Evolutionary conservation across 35 echinoderm and acorn worm species (phyloP).

Genomic region (Antedon bifida): DNA sequence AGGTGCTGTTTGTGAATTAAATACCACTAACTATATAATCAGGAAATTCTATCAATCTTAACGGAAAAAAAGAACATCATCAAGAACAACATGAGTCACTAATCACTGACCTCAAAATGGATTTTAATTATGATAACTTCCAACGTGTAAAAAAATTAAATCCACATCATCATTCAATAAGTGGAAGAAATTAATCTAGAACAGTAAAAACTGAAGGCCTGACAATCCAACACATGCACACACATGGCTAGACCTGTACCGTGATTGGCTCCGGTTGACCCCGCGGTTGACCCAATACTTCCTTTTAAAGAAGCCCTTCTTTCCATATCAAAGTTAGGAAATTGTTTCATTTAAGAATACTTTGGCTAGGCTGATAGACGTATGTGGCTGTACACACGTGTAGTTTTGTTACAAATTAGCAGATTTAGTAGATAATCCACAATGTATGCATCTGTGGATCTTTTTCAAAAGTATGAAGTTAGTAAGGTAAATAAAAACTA

Average conservation of each 20-base stretch:
- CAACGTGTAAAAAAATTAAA: not conserved
- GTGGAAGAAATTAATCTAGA: not conserved
- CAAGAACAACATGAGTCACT: too few species aligned
- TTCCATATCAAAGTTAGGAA: not conserved
- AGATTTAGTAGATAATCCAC: not conserved
- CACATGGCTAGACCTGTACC: not conserved
- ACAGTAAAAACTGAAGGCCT: not conserved
- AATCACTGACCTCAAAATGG: too few species aligned
- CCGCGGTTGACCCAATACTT: not conserved
- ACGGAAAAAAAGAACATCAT: too few species aligned
- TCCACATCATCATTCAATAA: not conserved
- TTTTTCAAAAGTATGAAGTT: not conserved
- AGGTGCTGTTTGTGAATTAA: too few species aligned
- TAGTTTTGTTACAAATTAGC: not conserved
- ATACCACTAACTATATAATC: too few species aligned
- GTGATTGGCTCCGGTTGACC: not conserved
- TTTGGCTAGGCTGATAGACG: not conserved
- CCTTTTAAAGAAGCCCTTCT: not conserved
- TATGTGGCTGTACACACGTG: not conserved
- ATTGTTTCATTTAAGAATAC: not conserved
- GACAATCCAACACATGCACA: not conserved
- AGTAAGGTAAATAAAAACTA: not conserved
- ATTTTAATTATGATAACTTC: too few species aligned
- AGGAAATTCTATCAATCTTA: too few species aligned
- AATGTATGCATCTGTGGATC: not conserved